Evolutionary conservation across 1,140 invertebrate species (phyloP).

Genomic region (Meteorus sp.): DNA sequence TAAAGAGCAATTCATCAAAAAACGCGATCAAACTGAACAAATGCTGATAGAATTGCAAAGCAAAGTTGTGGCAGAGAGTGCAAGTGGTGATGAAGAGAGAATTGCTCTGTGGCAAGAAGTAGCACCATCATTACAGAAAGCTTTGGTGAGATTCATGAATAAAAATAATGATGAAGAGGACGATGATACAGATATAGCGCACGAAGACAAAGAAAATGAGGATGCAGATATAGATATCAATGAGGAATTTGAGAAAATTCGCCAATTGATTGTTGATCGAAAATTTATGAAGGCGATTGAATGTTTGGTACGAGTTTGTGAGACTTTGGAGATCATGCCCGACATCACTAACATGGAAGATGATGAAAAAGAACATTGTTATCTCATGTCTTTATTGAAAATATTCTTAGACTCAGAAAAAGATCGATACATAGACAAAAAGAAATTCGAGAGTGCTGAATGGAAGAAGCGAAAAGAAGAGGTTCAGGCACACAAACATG

Average conservation of each 20-base stretch:
- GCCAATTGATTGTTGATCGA: constrained; percentile 47
- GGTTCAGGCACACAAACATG: constrained; percentile 38
- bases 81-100: constrained; percentile 49
- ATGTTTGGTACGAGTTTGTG: constrained; percentile 38
- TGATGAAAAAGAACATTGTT: constrained; percentile 45
- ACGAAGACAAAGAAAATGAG: constrained; percentile 30
- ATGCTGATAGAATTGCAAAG: constrained; percentile 64
- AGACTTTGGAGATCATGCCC: constrained; percentile 33
- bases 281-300: constrained; percentile 45
- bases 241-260: constrained; percentile 47
- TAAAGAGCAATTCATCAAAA: constrained; percentile 61
- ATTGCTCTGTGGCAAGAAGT: constrained; percentile 53
- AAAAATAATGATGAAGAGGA: constrained; percentile 29
- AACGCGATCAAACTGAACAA: constrained; percentile 61
- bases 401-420: constrained; percentile 49
- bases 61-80: constrained; percentile 53
- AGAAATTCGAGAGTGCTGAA: constrained; percentile 19
- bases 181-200: too few relatives aligned
- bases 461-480: constrained; percentile 42
- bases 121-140: constrained; percentile 48
- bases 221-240: constrained; percentile 40
- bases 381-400: constrained; percentile 47
- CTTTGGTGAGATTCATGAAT: constrained; percentile 49
- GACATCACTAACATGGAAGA: constrained; percentile 37
- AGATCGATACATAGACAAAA: constrained; percentile 24